A percentile compares a stretch with the other conserved stretches of the same genome.
Conservation (phyloP, 1,140 invertebrate genomes). For the Drosophila pseudoobscura region DNA sequence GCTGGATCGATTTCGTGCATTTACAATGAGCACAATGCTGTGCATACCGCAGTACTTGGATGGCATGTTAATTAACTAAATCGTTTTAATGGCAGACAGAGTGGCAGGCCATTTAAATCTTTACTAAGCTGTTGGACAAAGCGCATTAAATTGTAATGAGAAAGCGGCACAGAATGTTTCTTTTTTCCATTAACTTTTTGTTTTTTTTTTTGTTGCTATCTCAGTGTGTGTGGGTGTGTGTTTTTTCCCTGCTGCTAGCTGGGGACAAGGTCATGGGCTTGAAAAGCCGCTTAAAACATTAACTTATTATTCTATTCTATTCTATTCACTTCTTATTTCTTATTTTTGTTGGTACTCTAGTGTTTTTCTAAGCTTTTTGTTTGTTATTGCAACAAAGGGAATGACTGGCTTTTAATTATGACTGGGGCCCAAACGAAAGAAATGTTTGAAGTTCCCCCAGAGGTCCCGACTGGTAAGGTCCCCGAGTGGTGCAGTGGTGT, state of each 20-base stretch:
- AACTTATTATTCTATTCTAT: conserved; percentile 62
- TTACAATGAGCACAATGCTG: conserved; percentile 33
- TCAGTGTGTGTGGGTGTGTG: too few relatives aligned
- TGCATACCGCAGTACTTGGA: conserved; percentile 29
- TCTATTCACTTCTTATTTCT: conserved; percentile 17
- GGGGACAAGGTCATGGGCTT: conserved; percentile 59
- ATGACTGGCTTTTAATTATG: conserved; percentile 71
- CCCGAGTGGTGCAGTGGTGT: too few relatives aligned
- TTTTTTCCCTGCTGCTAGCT: background rate
- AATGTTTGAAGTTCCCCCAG: conserved; percentile 62
- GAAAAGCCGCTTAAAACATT: conserved; percentile 74
- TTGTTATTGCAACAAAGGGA: conserved; percentile 16
- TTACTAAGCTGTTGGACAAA: conserved; percentile 68
- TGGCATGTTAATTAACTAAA: conserved; percentile 58
- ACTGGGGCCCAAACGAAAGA: conserved; percentile 34
- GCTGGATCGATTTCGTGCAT: conserved; percentile 45
- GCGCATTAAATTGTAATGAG: conserved; percentile 78
- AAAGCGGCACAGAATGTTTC: conserved; percentile 56
- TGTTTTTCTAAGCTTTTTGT: background rate
- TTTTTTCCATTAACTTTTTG: conserved; percentile 37
- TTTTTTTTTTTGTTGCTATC: conserved; percentile 25
- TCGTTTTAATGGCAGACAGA: conserved; percentile 45
- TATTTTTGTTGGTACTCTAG: background rate
- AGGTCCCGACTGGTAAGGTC: conserved; percentile 10
- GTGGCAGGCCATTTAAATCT: conserved; percentile 61